These are phyloP conservation scores for Mesorhabditis belari DNA, from an alignment of 2,888 invertebrate genomes.

Conservation along the genomic window DNA sequence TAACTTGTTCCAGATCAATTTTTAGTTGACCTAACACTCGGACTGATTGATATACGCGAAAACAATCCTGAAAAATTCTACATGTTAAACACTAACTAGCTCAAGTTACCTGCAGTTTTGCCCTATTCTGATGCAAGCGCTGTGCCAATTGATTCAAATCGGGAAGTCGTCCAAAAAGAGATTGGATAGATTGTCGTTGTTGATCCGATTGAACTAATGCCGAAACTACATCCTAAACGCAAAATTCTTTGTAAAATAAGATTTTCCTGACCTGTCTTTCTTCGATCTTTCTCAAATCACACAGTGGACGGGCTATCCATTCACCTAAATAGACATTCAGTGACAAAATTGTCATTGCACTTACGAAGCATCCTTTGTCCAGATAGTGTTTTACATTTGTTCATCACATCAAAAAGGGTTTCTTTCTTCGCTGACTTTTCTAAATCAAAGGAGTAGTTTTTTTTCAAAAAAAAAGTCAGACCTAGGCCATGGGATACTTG, in stretches of 20 bases:
- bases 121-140: constrained; percentile 16
- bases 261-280: constrained; percentile 22
- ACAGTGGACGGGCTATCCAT: constrained; percentile 49
- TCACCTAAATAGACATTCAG: constrained; percentile 20
- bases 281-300: constrained; percentile 28
- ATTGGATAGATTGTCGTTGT: constrained; percentile 22
- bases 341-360: too few species aligned
- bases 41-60: constrained; percentile 16
- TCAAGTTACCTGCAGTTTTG: constrained; percentile 13
- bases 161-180: constrained; percentile 35
- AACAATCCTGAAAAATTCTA: constrained; percentile 16
- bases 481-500: constrained; percentile 1
- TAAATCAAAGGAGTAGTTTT: too few species aligned
- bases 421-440: constrained; percentile 2
- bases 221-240: constrained; percentile 38
- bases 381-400: constrained; percentile 43
- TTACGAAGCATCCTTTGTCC: constrained; percentile 41
- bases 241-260: not conserved
- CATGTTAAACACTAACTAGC: not conserved
- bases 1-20: constrained; percentile 9
- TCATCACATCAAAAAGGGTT: constrained; percentile 40
- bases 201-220: constrained; percentile 20
- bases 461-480: too few species aligned
- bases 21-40: constrained; percentile 10
- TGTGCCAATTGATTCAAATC: constrained; percentile 33